These are phyloP conservation scores for Urocolius indicus DNA, from an alignment of 2,113 vertebrate genomes.

Conservation along the genomic window DNA sequence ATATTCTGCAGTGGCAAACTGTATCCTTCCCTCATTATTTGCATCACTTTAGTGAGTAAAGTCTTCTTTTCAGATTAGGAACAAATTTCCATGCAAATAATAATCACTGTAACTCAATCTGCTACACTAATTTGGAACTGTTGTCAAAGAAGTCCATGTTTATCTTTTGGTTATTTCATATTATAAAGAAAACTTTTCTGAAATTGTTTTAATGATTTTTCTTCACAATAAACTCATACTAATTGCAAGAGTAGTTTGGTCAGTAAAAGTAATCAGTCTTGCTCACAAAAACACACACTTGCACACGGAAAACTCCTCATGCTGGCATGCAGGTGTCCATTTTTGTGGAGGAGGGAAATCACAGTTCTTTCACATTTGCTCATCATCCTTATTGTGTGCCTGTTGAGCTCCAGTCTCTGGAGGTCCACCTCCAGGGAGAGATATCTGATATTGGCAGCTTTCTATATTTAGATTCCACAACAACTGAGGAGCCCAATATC, in stretches of 20 bases:
- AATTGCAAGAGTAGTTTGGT: not conserved
- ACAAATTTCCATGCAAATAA: not conserved
- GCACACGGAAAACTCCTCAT: not conserved
- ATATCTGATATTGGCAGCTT: constrained; percentile 1
- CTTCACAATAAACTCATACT: not conserved
- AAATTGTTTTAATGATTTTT: not conserved
- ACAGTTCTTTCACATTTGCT: not conserved
- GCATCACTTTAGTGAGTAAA: not conserved
- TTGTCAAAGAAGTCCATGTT: not conserved
- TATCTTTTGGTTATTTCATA: not conserved
- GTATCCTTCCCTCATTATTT: not conserved
- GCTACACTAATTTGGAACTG: not conserved
- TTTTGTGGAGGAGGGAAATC: not conserved
- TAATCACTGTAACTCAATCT: not conserved
- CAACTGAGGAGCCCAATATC: not conserved
- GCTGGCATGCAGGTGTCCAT: not conserved
- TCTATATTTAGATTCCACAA: constrained; percentile 38
- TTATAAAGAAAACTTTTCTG: not conserved
- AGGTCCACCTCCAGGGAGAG: not conserved
- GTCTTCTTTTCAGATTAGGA: not conserved
- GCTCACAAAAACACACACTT: too few species aligned
- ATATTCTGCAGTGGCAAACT: not conserved
- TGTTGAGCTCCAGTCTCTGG: not conserved
- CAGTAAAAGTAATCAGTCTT: not conserved
- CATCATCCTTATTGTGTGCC: not conserved